These are phyloP conservation scores for Netelia virgata DNA, from an alignment of 2,888 invertebrate species.

Conservation along the genomic window DNA sequence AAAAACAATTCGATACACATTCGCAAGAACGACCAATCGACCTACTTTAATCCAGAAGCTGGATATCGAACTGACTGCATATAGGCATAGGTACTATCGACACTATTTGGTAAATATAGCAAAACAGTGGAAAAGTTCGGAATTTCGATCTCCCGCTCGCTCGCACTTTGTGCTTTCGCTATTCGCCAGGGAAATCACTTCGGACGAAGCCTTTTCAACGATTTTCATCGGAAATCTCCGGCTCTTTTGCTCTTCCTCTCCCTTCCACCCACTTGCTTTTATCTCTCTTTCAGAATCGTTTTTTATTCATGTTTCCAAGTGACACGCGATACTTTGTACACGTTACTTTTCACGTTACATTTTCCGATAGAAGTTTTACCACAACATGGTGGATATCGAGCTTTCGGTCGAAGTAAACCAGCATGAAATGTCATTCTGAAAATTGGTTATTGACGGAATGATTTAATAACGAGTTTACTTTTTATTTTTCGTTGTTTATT, in stretches of 20 bases:
- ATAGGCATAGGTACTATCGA: neutral
- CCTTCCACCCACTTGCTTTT: constrained; percentile 28
- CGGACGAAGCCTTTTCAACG: constrained; percentile 62
- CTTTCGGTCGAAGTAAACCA: neutral
- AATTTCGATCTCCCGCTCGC: constrained; percentile 15
- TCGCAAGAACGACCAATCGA: neutral
- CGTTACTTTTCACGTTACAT: constrained; percentile 39
- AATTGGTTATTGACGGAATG: neutral
- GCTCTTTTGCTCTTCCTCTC: constrained; percentile 29
- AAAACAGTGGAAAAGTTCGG: constrained; percentile 5
- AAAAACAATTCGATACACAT: neutral
- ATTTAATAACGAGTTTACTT: neutral
- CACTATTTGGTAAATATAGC: neutral
- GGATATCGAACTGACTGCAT: constrained; percentile 16
- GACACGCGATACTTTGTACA: constrained; percentile 45
- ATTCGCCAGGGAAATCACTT: constrained; percentile 62
- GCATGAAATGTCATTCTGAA: neutral
- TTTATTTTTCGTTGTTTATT: constrained; percentile 7
- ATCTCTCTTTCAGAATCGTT: constrained; percentile 23
- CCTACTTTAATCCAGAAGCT: constrained; percentile 16
- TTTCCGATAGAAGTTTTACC: constrained; percentile 39
- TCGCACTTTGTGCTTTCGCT: constrained; percentile 17
- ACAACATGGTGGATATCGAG: constrained; percentile 2
- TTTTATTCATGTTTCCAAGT: constrained; percentile 18
- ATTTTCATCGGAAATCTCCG: constrained; percentile 73